These are phyloP conservation scores for Cancer borealis DNA, from an alignment of 2,888 invertebrate species.

Conservation along the genomic window DNA sequence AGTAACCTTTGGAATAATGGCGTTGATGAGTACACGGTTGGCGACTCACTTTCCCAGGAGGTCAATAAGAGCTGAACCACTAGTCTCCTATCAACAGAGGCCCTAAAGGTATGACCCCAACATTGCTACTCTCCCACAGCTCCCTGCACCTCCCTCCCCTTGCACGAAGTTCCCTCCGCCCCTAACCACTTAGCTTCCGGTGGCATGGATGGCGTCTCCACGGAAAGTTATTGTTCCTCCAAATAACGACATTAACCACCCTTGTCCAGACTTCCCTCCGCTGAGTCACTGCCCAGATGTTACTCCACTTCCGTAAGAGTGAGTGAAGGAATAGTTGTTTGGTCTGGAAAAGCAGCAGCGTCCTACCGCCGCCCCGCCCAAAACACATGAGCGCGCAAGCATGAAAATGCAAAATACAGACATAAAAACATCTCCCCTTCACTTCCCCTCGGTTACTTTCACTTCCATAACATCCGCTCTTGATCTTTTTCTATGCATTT, in stretches of 20 bases:
- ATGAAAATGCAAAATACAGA: slow-evolving; percentile 22
- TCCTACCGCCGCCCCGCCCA: background rate
- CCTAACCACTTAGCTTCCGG: slow-evolving; percentile 4
- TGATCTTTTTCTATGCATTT: background rate
- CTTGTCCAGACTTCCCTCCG: slow-evolving; percentile 24
- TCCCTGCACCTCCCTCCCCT: background rate
- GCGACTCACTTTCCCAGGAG: slow-evolving; percentile 22
- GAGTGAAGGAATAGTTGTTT: background rate
- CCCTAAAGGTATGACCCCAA: background rate
- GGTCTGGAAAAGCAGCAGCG: background rate
- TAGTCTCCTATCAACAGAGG: background rate
- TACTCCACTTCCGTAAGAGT: background rate
- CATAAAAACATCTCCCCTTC: background rate
- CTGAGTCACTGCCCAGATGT: background rate
- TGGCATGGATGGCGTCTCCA: background rate
- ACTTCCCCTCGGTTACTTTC: background rate
- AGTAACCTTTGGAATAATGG: background rate
- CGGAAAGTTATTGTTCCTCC: background rate
- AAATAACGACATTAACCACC: background rate
- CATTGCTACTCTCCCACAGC: background rate
- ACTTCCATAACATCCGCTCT: background rate
- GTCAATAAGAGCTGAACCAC: slow-evolving; percentile 22
- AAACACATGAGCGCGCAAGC: background rate
- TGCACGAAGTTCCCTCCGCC: background rate
- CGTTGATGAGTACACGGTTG: background rate